Conservation (phyloP, 2,888 invertebrate genomes). For the Clanis bilineata region DNA sequence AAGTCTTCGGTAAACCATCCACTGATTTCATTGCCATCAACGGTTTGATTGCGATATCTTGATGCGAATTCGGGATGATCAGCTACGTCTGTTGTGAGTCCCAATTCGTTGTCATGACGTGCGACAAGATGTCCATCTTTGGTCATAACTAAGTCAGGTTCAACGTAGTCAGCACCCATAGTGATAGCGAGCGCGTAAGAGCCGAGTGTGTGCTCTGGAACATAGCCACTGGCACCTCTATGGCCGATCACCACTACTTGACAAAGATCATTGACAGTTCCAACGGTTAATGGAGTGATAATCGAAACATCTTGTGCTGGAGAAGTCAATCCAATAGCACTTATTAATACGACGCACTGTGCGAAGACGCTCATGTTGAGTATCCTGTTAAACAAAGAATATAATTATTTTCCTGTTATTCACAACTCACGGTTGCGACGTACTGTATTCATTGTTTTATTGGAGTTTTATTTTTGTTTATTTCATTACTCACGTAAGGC, state of each 20-base stretch:
- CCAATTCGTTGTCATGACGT: slow-evolving; percentile 68
- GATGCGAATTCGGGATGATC: slow-evolving; percentile 55
- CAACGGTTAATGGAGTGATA: not conserved
- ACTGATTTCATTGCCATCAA: slow-evolving; percentile 50
- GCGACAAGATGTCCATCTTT: slow-evolving; percentile 62
- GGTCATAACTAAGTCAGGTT: slow-evolving; percentile 73
- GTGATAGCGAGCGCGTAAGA: slow-evolving; percentile 69
- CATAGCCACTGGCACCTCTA: slow-evolving; percentile 71
- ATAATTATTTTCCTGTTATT: not conserved
- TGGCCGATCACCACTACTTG: slow-evolving; percentile 60
- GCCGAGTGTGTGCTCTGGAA: slow-evolving; percentile 71
- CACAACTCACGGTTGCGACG: too few relatives aligned
- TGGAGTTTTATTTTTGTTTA: too few relatives aligned
- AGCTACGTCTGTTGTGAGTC: slow-evolving; percentile 59
- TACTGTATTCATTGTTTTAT: not conserved
- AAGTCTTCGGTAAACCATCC: slow-evolving; percentile 77
- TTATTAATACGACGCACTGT: not conserved
- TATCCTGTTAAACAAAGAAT: slow-evolving; percentile 4
- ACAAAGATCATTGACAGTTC: slow-evolving; percentile 38
- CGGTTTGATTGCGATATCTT: slow-evolving; percentile 51
- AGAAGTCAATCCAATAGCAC: not conserved
- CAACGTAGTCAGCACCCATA: slow-evolving; percentile 71
- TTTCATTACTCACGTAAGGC: too few relatives aligned
- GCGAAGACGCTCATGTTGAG: not conserved
- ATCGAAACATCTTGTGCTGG: not conserved